Base-by-base conservation (phyloP, 1,140 invertebrate genomes). In the Polypedilum vanderplanki region DNA sequence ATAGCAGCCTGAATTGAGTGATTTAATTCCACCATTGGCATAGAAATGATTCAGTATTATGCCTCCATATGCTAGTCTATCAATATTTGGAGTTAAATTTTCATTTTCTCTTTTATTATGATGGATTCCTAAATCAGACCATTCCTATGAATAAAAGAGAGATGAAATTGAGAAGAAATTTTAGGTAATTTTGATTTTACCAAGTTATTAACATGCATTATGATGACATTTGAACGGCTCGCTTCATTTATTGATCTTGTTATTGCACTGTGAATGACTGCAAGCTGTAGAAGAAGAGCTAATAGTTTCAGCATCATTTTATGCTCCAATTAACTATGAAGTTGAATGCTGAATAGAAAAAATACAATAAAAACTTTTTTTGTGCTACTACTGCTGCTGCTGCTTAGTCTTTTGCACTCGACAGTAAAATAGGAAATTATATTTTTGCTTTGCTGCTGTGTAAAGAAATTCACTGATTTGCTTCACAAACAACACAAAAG, bases 51-150 rank as follows among this genome's bases (percentile, higher is more conserved):
- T 70, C 65, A 70, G 20, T 20, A 70, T 70, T 20, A 70, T 70
- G 5, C 65, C 65, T 10, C n/a, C 7, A 20, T 70, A 70, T 22
- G 65, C 65, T 18, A 70, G 1, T 20, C 20, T 7, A 22, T 70
- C 65, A 20, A 70, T 70, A 22, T 70, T 70, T 70, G 65, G 65
- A 10, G 65, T 70, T 70, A 17, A 70, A 70, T 70, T 70, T 70
- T 70, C 65, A 70, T 22, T 70, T 3, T 20, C 65, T 3, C 9
- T 18, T 7, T 18, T n/a, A 70, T 70, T 70, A n/a, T 18, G n/a
- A 22, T 70, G 65, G 20, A 70, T 70, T 4, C 65, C 65, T 20
- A 70, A 20, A 70, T 70, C 65, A 18, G 17, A 18, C 65, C 65
- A 70, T 3, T 70, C 9, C 65, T 70, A 17, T 22, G 1, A 70